Evolutionary conservation across 2,797 vertebrate species (phyloP).

Genomic region (Phoeniculus purpureus): DNA sequence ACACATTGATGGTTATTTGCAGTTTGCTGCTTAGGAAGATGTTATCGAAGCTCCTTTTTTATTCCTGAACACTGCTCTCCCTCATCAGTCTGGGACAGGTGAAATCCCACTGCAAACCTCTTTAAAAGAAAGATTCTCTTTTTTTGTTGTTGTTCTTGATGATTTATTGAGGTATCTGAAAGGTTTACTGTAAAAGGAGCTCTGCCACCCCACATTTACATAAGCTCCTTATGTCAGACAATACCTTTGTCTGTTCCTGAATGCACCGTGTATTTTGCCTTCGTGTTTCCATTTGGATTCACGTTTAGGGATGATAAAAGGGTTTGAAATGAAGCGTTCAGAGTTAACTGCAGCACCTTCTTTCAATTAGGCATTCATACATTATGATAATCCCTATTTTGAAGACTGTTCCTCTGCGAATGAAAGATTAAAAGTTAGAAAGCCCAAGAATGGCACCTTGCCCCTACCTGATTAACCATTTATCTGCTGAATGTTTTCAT

Average conservation of each 20-base stretch:
- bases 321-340: slow-evolving; percentile 24
- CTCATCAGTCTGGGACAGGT: slow-evolving; percentile 3
- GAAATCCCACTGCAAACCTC: slow-evolving; percentile 18
- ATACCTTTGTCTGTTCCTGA: slow-evolving; percentile 53
- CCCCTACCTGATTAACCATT: neutral
- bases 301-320: slow-evolving; percentile 25
- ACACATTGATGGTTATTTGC: neutral
- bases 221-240: slow-evolving; percentile 56
- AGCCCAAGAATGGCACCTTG: neutral
- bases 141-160: neutral
- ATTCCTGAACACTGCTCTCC: neutral
- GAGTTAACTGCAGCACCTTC: slow-evolving; percentile 41
- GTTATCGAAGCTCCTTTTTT: neutral
- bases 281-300: slow-evolving; percentile 47
- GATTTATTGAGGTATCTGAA: slow-evolving; percentile 54
- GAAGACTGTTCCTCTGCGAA: slow-evolving; percentile 33
- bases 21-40: neutral
- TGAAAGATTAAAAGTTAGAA: slow-evolving; percentile 24
- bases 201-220: slow-evolving; percentile 44
- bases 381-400: slow-evolving; percentile 46
- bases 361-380: slow-evolving; percentile 47
- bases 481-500: neutral
- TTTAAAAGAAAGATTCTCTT: neutral
- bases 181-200: slow-evolving; percentile 54
- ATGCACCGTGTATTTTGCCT: neutral